phyloP scores from a whole-genome alignment of 92 coral and sea anemone genomes.

The Zoanthus gigantus region DNA sequence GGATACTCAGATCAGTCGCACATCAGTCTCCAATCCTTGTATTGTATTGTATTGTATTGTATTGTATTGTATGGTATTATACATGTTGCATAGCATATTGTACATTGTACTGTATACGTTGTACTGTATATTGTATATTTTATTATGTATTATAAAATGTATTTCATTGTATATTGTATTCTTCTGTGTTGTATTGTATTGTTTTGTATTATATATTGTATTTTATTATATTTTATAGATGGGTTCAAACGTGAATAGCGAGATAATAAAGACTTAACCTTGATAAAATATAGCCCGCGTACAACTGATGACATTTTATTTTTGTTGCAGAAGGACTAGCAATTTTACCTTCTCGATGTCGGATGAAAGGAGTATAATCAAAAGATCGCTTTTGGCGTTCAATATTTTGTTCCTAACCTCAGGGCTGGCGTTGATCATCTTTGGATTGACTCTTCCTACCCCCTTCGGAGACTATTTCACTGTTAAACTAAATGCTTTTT shows the following conservation, averaged over 20 bases:
- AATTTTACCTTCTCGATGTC: background rate
- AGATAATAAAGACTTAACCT: background rate
- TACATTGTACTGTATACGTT: no score
- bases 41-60: background rate
- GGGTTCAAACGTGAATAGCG: background rate
- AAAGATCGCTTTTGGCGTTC: conserved; percentile 72
- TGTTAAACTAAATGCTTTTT: background rate
- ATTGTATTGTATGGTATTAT: background rate
- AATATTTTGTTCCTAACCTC: conserved; percentile 66
- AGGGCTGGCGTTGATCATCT: conserved; percentile 84
- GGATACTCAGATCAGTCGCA: no score
- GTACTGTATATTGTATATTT: background rate
- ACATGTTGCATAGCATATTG: background rate
- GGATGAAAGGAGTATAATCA: conserved; percentile 70
- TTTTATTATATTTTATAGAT: background rate
- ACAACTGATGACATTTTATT: background rate
- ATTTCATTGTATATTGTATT: background rate
- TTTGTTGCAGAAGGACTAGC: background rate
- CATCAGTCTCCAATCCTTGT: no score
- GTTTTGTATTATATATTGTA: no score
- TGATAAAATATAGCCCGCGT: background rate
- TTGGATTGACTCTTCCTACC: conserved; percentile 75
- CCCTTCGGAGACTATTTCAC: conserved; percentile 44
- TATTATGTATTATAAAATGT: background rate
- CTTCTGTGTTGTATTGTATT: no score